Conservation (phyloP, 2,888 invertebrate genomes). For the Lissonota sp. region DNA sequence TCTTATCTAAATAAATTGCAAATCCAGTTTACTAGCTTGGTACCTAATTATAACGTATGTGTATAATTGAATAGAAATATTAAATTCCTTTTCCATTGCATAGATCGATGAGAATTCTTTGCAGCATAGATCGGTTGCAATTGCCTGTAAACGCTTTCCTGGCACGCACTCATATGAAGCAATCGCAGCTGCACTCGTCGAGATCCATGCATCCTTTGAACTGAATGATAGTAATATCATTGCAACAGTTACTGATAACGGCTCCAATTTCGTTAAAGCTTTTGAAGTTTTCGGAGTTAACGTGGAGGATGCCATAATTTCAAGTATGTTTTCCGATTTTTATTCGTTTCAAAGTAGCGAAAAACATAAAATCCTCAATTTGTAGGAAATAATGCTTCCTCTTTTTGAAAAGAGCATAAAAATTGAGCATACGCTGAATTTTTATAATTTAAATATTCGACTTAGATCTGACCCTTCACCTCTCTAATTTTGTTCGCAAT, state of each 20-base stretch:
- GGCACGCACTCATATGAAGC: neutral
- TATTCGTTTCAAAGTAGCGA: neutral
- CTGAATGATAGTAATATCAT: neutral
- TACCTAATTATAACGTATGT: neutral
- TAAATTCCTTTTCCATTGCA: neutral
- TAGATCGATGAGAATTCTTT: constrained; percentile 27
- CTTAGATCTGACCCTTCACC: too few relatives aligned
- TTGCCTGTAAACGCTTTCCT: constrained; percentile 33
- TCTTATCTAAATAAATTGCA: neutral
- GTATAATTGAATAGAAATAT: neutral
- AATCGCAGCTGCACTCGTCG: neutral
- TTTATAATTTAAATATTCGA: too few relatives aligned
- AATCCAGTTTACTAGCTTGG: neutral
- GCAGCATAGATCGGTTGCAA: constrained; percentile 41
- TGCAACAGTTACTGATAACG: constrained; percentile 18
- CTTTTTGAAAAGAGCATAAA: neutral
- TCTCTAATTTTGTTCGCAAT: too few relatives aligned
- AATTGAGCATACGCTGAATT: too few relatives aligned
- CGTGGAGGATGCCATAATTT: neutral
- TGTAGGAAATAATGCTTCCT: neutral
- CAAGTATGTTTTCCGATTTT: neutral
- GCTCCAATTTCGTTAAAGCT: constrained; percentile 9
- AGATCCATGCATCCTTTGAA: constrained; percentile 14
- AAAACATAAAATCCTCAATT: neutral
- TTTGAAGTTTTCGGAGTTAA: neutral